Base-by-base conservation (phyloP, 92 coral and sea anemone species). In the Parazoanthus swiftii region DNA sequence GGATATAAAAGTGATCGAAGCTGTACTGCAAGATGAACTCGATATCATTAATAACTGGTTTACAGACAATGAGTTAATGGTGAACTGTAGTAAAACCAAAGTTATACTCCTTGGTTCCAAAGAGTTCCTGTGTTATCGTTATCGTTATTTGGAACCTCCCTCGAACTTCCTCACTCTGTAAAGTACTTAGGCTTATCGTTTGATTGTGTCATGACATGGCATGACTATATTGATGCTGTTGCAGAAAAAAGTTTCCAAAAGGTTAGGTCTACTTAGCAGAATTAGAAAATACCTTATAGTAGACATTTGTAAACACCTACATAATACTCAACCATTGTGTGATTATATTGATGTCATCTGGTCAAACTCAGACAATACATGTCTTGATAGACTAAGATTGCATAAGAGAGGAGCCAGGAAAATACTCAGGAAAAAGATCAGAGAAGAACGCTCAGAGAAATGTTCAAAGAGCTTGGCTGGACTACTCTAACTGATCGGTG, bases 81-180 rank as follows among this genome's bases (percentile, higher is more conserved):
- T 85, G 7, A 89, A 83, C 66, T 74, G 91, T 77, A 20, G 76
- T 11, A 89, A 89, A 63, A 50, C 89, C 0, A 89, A 85, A 38
- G 83, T 89, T 29, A 29, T 29, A 29, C 33, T 29, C 33, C 0
- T 29, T 29, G 33, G 33, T 29, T 29, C 33, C 33, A 29, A 29
- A 29, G 33, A 29, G 33, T 51, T 10, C 6, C 6, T 5, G 29
- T 86, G 91, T 36, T 75, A 26, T 50, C 0, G 11, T 50, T 50
- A 50, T 50, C 56, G 6, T 10, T 50, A 50, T 50, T 0, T 5
- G 56, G 56, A 50, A 50, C 56, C 56, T 5, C 6, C 6, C 56
- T 50, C 6, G 56, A 50, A 50, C 11, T 10, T 50, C 0, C 11
- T 5, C 7, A 50, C 7, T 50, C 56, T 10, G 56, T 50, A 50